Percentiles rank a stretch among this genome's conserved stretches.
Evolutionary conservation across 2,888 invertebrate species (phyloP).

Genomic region (Sycophila texana): DNA sequence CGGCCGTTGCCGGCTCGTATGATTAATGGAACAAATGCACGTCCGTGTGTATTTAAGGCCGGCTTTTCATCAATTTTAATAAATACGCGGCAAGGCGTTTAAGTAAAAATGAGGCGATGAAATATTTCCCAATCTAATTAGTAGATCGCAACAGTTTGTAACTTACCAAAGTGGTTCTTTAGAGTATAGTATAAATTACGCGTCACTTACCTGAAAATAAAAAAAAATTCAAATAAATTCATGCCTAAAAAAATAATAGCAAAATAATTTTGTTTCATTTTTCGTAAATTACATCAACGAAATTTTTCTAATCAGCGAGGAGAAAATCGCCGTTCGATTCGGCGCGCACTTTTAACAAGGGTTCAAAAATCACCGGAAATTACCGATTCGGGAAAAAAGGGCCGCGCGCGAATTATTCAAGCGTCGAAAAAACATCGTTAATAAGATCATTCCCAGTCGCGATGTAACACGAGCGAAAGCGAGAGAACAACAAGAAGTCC

Average conservation of each 20-base stretch:
- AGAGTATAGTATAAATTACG: neutral
- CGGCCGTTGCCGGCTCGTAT: neutral
- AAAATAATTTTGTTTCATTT: neutral
- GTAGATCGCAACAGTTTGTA: neutral
- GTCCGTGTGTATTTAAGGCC: constrained; percentile 8
- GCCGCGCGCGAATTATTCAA: constrained; percentile 1
- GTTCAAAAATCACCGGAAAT: neutral
- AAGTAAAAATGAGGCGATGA: neutral
- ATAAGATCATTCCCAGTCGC: constrained; percentile 29
- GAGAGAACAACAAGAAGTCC: constrained; percentile 24
- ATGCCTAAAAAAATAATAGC: neutral
- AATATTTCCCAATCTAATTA: constrained; percentile 3
- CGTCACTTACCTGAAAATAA: neutral
- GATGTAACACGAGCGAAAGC: neutral
- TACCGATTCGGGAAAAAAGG: neutral
- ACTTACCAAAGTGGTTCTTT: neutral
- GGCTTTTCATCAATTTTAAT: constrained; percentile 20
- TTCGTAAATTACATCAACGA: no score
- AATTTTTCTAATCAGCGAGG: no score
- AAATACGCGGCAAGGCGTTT: neutral
- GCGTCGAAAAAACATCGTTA: constrained; percentile 15
- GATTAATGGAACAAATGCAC: constrained; percentile 11
- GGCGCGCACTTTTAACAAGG: neutral
- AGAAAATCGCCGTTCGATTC: neutral
- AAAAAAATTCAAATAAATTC: neutral